Base-by-base conservation (phyloP, 2,113 vertebrate species). In the Dendrocopos noguchii region DNA sequence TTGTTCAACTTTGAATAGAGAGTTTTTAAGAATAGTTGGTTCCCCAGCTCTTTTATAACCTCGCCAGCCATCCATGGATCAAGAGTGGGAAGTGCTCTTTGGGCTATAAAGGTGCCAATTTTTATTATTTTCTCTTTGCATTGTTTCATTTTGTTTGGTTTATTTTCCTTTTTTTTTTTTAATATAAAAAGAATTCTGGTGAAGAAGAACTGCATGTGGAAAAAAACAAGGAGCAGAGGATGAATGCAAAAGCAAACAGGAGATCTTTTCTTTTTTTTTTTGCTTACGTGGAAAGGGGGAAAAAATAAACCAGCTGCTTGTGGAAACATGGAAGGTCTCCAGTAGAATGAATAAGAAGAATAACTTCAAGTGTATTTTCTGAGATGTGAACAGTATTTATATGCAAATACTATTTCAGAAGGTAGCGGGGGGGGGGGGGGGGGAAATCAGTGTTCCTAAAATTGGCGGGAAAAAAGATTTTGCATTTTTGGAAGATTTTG, bases 301-400 rank as follows among this genome's bases (percentile, higher is more conserved):
- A 61, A 84, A 91, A 87, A 53, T 56, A 71, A 83, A 83, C 42
- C 0, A 4, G 27, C n/a, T 81, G 13, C 47, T 60, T 92, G 46
- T 88, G 65, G 59, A 95, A 96, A 81, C n/a, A 81, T 93, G 80
- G 85, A 84, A 94, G 6, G 11, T 91, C 46, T 95, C 93, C 83
- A 95, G 55, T 63, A 46, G 81, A 81, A 95, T 79, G 82, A 91
- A 88, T 75, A 94, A 80, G 76, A 86, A 91, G 68, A 80, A 84
- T 60, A 84, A 93, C 91, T 90, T 91, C 65, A 90, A 59, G 72
- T 90, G 18, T 29, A 81, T 93, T 90, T 93, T 93, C 70, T 88
- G 66, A 86, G 57, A 84, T 88, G 27, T 78, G 67, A 94, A 42
- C 50, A 66, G 76, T 86, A 84, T 91, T 90, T 90, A 39, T 81